A percentile compares a stretch with the other conserved stretches of the same genome.
phyloP scores from a whole-genome alignment of 2,113 vertebrate species.

The Rattus rattus region DNA sequence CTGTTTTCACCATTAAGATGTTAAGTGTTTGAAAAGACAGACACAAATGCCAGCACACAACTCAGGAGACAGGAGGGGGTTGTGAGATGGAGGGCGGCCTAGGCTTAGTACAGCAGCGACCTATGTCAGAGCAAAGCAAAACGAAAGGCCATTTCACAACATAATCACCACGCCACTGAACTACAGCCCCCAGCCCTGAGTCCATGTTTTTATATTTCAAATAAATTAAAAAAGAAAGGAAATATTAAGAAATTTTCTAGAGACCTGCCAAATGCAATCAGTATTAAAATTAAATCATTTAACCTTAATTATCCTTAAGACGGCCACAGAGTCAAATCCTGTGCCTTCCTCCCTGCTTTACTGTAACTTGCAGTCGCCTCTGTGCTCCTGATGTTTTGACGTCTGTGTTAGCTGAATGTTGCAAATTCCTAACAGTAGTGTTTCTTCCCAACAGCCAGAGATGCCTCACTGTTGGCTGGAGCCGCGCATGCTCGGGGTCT shows the following conservation, averaged over 20 bases:
- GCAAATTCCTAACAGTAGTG: not conserved
- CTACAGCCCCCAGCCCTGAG: not conserved
- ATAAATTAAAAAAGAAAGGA: not conserved
- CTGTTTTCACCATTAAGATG: not conserved
- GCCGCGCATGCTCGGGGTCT: not conserved
- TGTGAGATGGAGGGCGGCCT: not conserved
- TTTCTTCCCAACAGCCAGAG: not conserved
- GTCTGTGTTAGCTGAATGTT: fast-evolving
- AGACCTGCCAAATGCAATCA: not conserved
- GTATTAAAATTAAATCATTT: conserved; percentile 39
- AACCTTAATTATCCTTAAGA: not conserved
- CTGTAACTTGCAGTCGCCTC: not conserved
- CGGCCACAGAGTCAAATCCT: not conserved
- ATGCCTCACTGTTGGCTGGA: not conserved
- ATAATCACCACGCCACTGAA: not conserved
- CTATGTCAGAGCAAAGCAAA: not conserved
- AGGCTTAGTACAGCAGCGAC: too few species aligned
- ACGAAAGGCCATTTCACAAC: not conserved
- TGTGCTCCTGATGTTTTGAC: not conserved
- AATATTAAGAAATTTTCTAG: not conserved
- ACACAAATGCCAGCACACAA: not conserved
- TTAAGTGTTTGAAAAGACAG: not conserved
- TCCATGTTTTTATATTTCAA: not conserved
- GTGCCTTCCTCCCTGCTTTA: not conserved
- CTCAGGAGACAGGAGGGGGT: not conserved